A percentile compares a stretch with the other conserved stretches of the same genome.
Conservation (phyloP, 1,140 invertebrate species). For the Trichonephila clavata region DNA sequence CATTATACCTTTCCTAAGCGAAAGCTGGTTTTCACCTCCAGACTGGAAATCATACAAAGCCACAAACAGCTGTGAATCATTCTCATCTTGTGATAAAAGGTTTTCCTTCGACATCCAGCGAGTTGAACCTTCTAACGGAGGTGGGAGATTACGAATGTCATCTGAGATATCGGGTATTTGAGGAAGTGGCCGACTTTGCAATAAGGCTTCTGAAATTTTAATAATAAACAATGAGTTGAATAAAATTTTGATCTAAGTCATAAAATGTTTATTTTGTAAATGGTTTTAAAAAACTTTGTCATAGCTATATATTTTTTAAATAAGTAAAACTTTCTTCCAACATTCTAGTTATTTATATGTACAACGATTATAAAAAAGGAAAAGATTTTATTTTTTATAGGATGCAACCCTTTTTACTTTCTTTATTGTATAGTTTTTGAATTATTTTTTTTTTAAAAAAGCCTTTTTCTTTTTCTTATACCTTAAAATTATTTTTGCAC, state of each 20-base stretch:
- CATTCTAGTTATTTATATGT: too few species aligned
- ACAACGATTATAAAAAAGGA: too few species aligned
- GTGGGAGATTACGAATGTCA: conserved; percentile 81
- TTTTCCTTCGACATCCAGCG: conserved; percentile 98
- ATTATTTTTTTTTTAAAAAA: too few species aligned
- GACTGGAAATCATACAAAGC: conserved; percentile 99
- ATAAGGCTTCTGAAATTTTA: conserved; percentile 81
- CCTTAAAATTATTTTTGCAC: too few species aligned
- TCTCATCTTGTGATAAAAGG: conserved; percentile 90
- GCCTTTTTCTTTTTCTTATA: too few species aligned
- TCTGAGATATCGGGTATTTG: conserved; percentile 90
- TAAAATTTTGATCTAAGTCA: neutral
- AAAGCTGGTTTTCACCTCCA: conserved; percentile 97
- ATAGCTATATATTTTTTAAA: too few species aligned
- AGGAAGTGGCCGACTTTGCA: conserved; percentile 93
- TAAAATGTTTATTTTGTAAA: neutral
- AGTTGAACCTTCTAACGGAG: conserved; percentile 78
- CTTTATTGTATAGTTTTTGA: too few species aligned
- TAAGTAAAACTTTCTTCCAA: too few species aligned
- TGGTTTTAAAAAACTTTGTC: too few species aligned
- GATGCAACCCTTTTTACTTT: too few species aligned
- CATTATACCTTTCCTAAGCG: conserved; percentile 93
- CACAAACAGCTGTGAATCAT: conserved; percentile 93
- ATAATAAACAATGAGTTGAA: neutral
- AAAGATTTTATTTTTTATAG: too few species aligned